Evolutionary conservation across 92 coral and sea anemone genomes (phyloP).

Genomic region (Phenganax stokvisi): DNA sequence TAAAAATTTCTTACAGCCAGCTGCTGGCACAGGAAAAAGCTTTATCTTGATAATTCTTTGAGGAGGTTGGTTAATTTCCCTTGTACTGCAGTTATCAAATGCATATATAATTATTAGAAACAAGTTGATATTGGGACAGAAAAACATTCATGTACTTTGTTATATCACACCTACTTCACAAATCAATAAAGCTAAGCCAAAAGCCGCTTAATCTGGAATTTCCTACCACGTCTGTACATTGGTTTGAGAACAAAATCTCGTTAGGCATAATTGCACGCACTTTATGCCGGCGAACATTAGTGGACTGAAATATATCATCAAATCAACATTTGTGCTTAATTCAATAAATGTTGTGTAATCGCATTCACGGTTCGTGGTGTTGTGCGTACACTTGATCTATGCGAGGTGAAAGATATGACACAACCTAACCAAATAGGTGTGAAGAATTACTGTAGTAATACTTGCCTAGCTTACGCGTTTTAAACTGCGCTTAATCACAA

Average conservation of each 20-base stretch:
- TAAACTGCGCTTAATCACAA: conserved; percentile 4
- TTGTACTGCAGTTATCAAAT: not conserved
- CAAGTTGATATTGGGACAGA: not conserved
- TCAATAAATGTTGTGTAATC: conserved; percentile 26
- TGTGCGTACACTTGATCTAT: not conserved
- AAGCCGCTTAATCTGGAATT: not conserved
- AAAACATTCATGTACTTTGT: not conserved
- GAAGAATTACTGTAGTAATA: conserved; percentile 17
- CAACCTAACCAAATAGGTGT: conserved; percentile 23
- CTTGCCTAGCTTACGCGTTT: not conserved
- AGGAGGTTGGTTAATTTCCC: too few species aligned
- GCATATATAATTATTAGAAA: not conserved
- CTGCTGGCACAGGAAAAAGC: too few species aligned
- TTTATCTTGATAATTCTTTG: too few species aligned
- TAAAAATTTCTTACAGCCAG: too few species aligned
- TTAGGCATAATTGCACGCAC: conserved; percentile 4
- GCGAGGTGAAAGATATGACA: conserved; percentile 3
- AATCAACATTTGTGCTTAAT: conserved; percentile 15
- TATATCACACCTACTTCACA: not conserved
- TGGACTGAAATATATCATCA: conserved; percentile 20
- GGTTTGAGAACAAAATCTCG: conserved; percentile 12
- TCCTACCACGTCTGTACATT: conserved; percentile 7
- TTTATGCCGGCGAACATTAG: not conserved
- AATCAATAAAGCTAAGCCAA: conserved; percentile 3
- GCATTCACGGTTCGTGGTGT: not conserved